phyloP scores from a whole-genome alignment of 2,797 vertebrate species.

The Poeciliopsis infans region DNA sequence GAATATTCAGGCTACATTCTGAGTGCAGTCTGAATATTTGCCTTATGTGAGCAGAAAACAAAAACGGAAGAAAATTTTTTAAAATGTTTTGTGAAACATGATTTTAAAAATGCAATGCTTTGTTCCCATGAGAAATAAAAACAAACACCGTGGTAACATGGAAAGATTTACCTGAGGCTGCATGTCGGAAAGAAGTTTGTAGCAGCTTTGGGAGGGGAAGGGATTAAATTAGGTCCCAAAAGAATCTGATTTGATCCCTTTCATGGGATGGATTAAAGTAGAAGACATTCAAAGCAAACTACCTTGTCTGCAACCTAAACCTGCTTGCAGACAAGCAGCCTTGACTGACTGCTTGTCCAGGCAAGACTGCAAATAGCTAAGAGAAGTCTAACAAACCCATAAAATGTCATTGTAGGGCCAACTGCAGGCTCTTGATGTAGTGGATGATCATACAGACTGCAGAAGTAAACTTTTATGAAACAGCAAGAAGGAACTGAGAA shows the following conservation, averaged over 20 bases:
- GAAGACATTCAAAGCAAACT: background rate
- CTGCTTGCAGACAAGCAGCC: background rate
- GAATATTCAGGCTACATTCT: no score
- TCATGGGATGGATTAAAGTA: background rate
- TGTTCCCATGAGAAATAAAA: background rate
- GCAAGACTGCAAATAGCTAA: no score
- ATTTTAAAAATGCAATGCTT: background rate
- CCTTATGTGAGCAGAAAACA: background rate
- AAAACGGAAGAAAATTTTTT: background rate
- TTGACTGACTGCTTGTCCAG: background rate
- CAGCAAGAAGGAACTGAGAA: no score
- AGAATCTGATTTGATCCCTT: background rate
- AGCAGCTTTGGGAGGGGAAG: background rate
- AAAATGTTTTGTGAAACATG: background rate
- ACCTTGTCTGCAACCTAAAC: background rate
- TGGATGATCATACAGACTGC: background rate
- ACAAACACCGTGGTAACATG: background rate
- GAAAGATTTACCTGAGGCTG: background rate
- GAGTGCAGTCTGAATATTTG: background rate
- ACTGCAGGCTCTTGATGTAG: background rate
- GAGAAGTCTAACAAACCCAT: background rate
- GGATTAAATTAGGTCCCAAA: background rate
- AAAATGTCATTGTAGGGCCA: background rate
- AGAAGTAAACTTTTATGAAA: background rate
- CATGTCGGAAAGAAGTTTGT: background rate